Evolutionary conservation across 23 tunicate genomes (phyloP).

Genomic region (Trididemnum nubilum): DNA sequence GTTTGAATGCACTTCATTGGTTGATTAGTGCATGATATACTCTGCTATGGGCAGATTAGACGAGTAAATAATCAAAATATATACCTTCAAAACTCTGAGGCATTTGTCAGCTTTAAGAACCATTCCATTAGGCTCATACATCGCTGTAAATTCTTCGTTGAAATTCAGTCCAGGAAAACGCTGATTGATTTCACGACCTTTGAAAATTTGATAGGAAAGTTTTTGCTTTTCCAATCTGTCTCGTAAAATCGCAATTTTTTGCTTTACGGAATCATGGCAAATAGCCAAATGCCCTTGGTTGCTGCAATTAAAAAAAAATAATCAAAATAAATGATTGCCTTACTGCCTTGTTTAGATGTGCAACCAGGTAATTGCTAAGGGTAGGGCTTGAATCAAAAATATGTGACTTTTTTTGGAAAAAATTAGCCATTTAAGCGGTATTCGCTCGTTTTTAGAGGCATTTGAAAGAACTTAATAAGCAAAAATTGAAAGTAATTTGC

Average conservation of each 20-base stretch:
- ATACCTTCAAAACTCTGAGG: slow-evolving; percentile 51
- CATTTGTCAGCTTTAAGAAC: slow-evolving; percentile 69
- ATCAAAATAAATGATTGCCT: background rate
- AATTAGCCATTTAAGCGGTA: no score
- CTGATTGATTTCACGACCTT: slow-evolving; percentile 40
- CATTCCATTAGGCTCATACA: slow-evolving; percentile 56
- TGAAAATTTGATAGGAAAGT: slow-evolving; percentile 1
- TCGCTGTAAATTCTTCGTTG: slow-evolving; percentile 30
- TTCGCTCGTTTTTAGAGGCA: no score
- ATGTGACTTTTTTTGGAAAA: no score
- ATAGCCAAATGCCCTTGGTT: slow-evolving; percentile 60
- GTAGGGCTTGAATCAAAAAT: no score
- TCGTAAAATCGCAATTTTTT: slow-evolving; percentile 13
- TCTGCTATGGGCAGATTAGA: no score
- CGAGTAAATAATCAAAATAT: no score
- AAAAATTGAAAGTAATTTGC: no score
- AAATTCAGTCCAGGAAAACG: slow-evolving; percentile 50
- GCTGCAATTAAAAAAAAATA: slow-evolving; percentile 30
- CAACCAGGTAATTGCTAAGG: no score
- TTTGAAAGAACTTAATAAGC: no score
- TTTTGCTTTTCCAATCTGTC: slow-evolving; percentile 16
- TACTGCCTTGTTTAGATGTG: no score
- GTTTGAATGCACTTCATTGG: no score
- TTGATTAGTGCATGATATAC: no score
- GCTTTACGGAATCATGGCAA: background rate